These are phyloP conservation scores for Stenoptilia bipunctidactyla DNA, from an alignment of 2,888 invertebrate species.

Conservation along the genomic window DNA sequence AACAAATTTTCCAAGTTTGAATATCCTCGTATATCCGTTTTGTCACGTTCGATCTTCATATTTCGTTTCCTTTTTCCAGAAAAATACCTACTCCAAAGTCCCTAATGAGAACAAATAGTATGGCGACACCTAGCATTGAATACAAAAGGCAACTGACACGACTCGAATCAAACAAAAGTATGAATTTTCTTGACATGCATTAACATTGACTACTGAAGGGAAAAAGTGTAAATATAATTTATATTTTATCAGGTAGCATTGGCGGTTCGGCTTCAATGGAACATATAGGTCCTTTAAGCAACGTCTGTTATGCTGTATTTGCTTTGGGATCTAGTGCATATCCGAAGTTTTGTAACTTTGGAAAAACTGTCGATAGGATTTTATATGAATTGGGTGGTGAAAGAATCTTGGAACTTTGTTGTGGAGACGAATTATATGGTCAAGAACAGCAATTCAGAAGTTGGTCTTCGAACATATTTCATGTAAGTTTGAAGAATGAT, in stretches of 20 bases:
- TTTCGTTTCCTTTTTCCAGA: constrained; percentile 24
- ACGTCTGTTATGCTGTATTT: constrained; percentile 93
- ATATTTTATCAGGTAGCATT: constrained; percentile 69
- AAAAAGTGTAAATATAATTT: too few species aligned
- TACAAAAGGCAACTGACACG: constrained; percentile 76
- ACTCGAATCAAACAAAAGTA: constrained; percentile 58
- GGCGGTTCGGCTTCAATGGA: constrained; percentile 80
- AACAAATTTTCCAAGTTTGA: constrained; percentile 1
- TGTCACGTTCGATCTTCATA: neutral
- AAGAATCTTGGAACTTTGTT: constrained; percentile 81
- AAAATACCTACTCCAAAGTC: constrained; percentile 86
- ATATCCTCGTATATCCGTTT: too few species aligned
- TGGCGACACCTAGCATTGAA: constrained; percentile 41
- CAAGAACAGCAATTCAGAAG: constrained; percentile 93
- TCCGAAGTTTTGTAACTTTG: constrained; percentile 96
- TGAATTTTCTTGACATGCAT: too few species aligned
- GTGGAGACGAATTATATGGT: constrained; percentile 95
- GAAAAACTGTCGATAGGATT: constrained; percentile 90
- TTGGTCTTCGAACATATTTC: constrained; percentile 91
- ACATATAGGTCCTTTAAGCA: constrained; percentile 88
- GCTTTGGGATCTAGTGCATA: constrained; percentile 95
- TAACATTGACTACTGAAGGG: too few species aligned
- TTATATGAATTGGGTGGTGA: constrained; percentile 92
- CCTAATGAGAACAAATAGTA: constrained; percentile 89
- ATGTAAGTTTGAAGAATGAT: constrained; percentile 62